Base-by-base conservation (phyloP, 2,113 vertebrate genomes). In the Pica pica region DNA sequence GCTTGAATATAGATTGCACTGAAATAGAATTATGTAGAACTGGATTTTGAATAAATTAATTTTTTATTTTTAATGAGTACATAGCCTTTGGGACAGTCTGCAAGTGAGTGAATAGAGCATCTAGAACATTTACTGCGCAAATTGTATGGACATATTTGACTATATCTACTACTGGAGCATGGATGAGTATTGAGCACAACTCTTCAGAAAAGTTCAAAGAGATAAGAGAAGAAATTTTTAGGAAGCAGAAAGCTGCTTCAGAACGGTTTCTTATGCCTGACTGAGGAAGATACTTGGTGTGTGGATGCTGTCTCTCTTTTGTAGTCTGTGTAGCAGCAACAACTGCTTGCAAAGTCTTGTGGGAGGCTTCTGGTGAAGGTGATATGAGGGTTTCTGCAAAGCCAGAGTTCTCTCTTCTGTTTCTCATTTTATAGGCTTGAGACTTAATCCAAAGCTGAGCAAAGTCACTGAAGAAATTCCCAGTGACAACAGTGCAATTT, bases 31-130 rank as follows among this genome's bases (percentile, higher is more conserved):
- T 90, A 95, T 6, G 33, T n/a, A 75, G 61, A 92, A 84, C 46
- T 87, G 78, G 92, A 97, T 97, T 97, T 97, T 90, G 91, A 96
- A 83, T 53, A 94, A 95, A 94, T 84, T 57, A 93, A 41, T 94
- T 97, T 92, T 68, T 85, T n/a, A n/a, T 23, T 69, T 76, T 57
- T 28, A 39, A 49, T 90, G 71, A 93, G 80, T 86, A 37, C 27
- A 37, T 67, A 95, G 56, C 68, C 65, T 93, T 73, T 90, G 86
- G 95, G 95, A 96, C 86, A 90, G n/a, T 87, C 20, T 42, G 61
- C 31, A 90, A 74, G 61, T 71, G 78, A 96, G 76, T 4, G 23
- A 95, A 56, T 12, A 42, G 70, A 55, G 67, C 84, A 70, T 76
- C 77, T 78, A 23, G 86, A 87, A 76, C 57, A 86, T 78, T 64